Conservation (phyloP, 2,888 invertebrate genomes). For the Tetheella fluctuosa region DNA sequence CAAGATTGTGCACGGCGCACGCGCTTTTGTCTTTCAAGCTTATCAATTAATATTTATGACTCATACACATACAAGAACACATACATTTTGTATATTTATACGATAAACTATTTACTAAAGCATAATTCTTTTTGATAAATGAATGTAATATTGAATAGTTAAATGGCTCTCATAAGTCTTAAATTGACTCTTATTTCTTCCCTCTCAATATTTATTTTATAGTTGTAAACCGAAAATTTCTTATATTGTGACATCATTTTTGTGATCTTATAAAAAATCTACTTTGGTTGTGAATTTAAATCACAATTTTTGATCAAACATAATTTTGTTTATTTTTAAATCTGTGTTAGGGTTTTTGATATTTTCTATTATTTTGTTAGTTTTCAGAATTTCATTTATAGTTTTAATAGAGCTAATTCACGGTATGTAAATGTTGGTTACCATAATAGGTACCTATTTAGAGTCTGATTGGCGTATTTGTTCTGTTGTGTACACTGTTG, state of each 20-base stretch:
- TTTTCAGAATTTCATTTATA: background rate
- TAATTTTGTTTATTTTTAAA: background rate
- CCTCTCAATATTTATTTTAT: background rate
- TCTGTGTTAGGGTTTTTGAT: background rate
- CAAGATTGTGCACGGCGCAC: slow-evolving; percentile 19
- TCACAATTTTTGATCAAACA: background rate
- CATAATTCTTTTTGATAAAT: background rate
- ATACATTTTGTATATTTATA: slow-evolving; percentile 22
- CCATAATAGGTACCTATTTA: background rate
- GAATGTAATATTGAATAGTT: background rate
- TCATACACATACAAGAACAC: background rate
- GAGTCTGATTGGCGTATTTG: background rate
- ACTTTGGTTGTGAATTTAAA: background rate
- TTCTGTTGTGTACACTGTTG: slow-evolving; percentile 11
- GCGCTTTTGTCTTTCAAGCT: slow-evolving; percentile 3
- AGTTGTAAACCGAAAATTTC: background rate
- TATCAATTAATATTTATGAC: background rate
- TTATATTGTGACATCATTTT: background rate
- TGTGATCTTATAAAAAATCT: background rate
- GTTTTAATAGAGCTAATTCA: background rate
- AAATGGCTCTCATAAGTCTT: background rate
- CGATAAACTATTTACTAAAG: slow-evolving; percentile 10
- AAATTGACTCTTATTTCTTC: background rate
- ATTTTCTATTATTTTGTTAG: background rate
- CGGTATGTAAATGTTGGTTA: background rate